These are phyloP conservation scores for Alca torda DNA, from an alignment of 2,797 vertebrate genomes.

Conservation along the genomic window DNA sequence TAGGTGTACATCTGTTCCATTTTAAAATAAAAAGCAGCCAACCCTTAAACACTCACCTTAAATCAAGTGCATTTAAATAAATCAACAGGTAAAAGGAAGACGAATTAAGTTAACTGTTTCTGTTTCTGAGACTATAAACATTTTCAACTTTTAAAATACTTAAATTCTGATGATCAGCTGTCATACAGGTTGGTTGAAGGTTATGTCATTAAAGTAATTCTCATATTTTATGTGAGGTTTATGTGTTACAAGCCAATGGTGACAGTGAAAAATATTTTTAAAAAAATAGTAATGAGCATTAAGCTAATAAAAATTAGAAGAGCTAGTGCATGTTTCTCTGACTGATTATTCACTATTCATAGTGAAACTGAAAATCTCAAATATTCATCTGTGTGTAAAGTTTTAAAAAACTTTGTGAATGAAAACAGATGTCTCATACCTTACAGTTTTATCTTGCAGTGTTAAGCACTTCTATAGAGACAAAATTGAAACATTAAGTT, in stretches of 20 bases:
- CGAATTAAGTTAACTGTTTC: background rate
- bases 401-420: background rate
- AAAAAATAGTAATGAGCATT: background rate
- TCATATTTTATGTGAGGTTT: background rate
- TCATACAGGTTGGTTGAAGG: background rate
- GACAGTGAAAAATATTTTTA: background rate
- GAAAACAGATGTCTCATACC: background rate
- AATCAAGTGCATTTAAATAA: background rate
- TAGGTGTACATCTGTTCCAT: background rate
- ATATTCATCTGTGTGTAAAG: background rate
- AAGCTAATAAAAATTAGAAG: background rate
- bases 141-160: background rate
- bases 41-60: background rate
- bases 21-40: background rate
- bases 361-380: background rate
- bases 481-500: background rate
- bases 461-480: background rate
- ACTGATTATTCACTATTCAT: background rate
- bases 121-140: background rate
- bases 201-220: background rate
- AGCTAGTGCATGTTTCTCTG: background rate
- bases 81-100: background rate
- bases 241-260: background rate
- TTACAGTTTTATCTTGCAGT: background rate
- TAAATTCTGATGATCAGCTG: background rate